Evolutionary conservation across 2,797 vertebrate genomes (phyloP).

Genomic region (Sebastes variabilis): DNA sequence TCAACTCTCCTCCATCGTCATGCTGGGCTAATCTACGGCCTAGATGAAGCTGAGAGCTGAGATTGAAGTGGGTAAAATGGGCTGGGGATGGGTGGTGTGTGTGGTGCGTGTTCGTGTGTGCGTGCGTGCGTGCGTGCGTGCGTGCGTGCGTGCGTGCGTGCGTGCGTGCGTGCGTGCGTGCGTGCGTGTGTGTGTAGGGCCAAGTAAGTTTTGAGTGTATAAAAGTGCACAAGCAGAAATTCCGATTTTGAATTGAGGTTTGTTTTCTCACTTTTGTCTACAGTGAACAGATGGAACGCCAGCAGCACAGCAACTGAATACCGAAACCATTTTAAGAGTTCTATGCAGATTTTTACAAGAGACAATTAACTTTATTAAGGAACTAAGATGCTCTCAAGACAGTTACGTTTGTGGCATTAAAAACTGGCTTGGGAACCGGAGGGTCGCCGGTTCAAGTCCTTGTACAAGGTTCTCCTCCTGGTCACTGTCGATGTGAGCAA

Average conservation of each 20-base stretch:
- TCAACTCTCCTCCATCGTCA: constrained; percentile 62
- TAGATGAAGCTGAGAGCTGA: constrained; percentile 64
- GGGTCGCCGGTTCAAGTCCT: no score
- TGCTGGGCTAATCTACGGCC: constrained; percentile 59
- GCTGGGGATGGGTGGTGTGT: constrained; percentile 27
- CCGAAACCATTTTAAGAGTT: neutral
- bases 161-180: neutral
- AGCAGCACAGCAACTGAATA: neutral
- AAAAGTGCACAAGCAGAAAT: constrained; percentile 10
- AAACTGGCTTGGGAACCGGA: neutral
- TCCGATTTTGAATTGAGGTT: neutral
- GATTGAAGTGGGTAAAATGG: constrained; percentile 61
- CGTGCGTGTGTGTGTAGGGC: neutral
- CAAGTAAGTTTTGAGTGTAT: neutral
- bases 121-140: constrained; percentile 13
- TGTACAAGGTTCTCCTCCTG: no score
- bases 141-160: neutral
- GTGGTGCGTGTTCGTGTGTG: neutral
- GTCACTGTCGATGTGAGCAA: neutral
- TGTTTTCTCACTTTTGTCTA: neutral
- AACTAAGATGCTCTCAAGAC: neutral
- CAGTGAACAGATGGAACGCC: neutral
- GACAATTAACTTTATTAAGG: neutral
- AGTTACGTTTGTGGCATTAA: neutral
- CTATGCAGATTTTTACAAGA: neutral